Base-by-base conservation (phyloP, 2,888 invertebrate species). In the Spatulosminthurus flaviceps region DNA sequence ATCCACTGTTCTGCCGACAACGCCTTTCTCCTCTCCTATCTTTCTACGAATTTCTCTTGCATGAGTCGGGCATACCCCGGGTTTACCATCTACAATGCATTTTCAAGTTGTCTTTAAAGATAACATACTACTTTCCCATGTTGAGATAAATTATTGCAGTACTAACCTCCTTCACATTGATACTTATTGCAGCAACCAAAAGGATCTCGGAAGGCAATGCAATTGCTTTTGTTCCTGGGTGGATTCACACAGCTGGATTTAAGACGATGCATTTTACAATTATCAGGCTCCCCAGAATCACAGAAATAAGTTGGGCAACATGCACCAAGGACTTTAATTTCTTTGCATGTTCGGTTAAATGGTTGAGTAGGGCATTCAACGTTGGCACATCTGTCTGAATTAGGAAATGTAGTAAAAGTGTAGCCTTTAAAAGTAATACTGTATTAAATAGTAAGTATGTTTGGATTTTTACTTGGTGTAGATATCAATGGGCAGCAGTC, bases 261-360 rank as follows among this genome's bases (percentile, higher is more conserved):
- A 21, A 80, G 26, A n/a, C 78, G 70, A 24, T 22, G 26, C 9
- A 61, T 28, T 51, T 79, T 76, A 24, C 81, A 81, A 71, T 78
- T 43, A 7, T 64, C 51, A 2, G 66, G 71, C 21, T 64, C 73
- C 51, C 78, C 81, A 11, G 61, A 2, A 13, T 81, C 81, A 67
- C 81, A 81, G 29, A 79, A 81, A 71, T 79, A 81, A n/a, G 66
- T 70, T 24, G 78, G 78, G 43, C 81, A 81, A 24, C 81, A 81
- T 24, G 34, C 72, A 19, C 81, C 79, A 0, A 41, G 64, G 21
- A 22, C 70, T 51, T 70, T 64, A 22, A 79, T 71, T 21, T 34
- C 66, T 22, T 75, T 77, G 28, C 81, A 81, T 11, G 64, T 79
- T 51, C 81, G 41, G 51, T 79, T 79, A 67, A 67, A 81, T 2